Percentiles rank a stretch among this genome's conserved stretches.
Conservation (phyloP, 53 echinoderm and acorn worm genomes). For the Astropecten irregularis region DNA sequence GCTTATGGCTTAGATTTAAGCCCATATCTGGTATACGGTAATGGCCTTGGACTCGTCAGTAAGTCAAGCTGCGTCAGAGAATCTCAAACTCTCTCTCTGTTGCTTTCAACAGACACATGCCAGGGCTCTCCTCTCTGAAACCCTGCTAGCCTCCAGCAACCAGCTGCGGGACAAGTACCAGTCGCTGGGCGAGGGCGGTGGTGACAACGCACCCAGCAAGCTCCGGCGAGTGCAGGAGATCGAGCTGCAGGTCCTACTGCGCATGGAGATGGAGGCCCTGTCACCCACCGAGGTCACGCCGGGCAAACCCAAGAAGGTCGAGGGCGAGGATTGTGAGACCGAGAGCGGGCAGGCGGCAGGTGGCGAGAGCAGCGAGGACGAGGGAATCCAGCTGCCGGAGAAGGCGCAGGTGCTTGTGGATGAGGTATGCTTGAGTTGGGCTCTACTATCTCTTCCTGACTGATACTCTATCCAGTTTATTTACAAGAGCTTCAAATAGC, state of each 20-base stretch:
- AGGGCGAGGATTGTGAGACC: background rate
- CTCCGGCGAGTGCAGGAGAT: constrained; percentile 70
- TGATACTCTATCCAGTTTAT: background rate
- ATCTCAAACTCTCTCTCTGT: too few species aligned
- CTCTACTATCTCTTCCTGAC: background rate
- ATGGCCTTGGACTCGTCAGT: too few species aligned
- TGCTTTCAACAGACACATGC: constrained; percentile 45
- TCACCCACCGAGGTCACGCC: constrained; percentile 58
- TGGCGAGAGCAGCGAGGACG: constrained; percentile 11
- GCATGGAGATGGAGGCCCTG: constrained; percentile 85
- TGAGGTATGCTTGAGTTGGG: constrained; percentile 53
- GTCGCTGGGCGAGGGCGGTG: background rate
- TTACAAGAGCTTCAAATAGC: too few species aligned
- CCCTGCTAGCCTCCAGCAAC: constrained; percentile 41
- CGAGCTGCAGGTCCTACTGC: constrained; percentile 75
- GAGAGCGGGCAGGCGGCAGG: background rate
- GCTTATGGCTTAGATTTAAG: too few species aligned
- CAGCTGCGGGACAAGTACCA: constrained; percentile 61
- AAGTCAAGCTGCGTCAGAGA: too few species aligned
- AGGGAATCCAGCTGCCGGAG: constrained; percentile 64
- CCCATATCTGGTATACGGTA: too few species aligned
- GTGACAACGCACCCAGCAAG: too few species aligned
- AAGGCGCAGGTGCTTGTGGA: constrained; percentile 73
- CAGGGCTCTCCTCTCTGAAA: constrained; percentile 24
- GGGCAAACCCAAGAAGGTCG: background rate